Percentiles rank a stretch among this genome's conserved stretches.
Conservation (phyloP, 2,797 vertebrate species). For the Arrhamphus sclerolepis region DNA sequence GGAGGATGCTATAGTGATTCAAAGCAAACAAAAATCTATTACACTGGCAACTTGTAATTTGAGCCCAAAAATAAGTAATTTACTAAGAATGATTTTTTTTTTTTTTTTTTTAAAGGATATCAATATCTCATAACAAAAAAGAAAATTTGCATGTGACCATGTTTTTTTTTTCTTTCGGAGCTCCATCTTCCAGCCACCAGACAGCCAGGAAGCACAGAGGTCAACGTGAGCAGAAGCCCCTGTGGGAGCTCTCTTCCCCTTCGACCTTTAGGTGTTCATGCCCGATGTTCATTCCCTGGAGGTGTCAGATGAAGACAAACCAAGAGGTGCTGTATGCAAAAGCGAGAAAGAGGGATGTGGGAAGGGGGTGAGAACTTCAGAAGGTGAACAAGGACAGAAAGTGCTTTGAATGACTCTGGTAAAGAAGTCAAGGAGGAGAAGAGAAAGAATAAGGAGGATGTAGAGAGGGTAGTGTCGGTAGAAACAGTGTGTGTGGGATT, state of each 20-base stretch:
- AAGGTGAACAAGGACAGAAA: conserved; percentile 73
- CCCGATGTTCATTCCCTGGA: conserved; percentile 67
- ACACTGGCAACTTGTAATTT: not conserved
- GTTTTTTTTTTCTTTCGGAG: conserved; percentile 16
- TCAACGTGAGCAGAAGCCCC: conserved; percentile 64
- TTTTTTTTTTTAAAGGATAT: not conserved
- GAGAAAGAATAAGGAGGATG: conserved; percentile 14
- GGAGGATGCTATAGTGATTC: not conserved
- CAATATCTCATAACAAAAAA: conserved; percentile 9
- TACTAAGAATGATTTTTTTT: not conserved
- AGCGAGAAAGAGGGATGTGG: conserved; percentile 40
- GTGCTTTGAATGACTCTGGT: conserved; percentile 60
- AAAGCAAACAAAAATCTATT: not conserved
- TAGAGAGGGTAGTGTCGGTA: conserved; percentile 17
- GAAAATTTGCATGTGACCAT: conserved; percentile 5
- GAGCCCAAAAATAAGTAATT: not conserved
- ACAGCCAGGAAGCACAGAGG: conserved; percentile 52
- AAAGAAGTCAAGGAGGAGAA: conserved; percentile 41
- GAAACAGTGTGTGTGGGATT: conserved; percentile 33
- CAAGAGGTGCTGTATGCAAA: conserved; percentile 62
- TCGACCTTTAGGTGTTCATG: conserved; percentile 68
- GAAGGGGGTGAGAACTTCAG: conserved; percentile 56
- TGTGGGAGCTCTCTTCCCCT: conserved; percentile 55
- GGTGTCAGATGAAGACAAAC: conserved; percentile 64
- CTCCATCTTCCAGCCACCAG: conserved; percentile 12